Percentiles rank a stretch among this genome's conserved stretches.
These are phyloP conservation scores for Marmota monax DNA, from an alignment of 2,113 vertebrate species.

Conservation along the genomic window DNA sequence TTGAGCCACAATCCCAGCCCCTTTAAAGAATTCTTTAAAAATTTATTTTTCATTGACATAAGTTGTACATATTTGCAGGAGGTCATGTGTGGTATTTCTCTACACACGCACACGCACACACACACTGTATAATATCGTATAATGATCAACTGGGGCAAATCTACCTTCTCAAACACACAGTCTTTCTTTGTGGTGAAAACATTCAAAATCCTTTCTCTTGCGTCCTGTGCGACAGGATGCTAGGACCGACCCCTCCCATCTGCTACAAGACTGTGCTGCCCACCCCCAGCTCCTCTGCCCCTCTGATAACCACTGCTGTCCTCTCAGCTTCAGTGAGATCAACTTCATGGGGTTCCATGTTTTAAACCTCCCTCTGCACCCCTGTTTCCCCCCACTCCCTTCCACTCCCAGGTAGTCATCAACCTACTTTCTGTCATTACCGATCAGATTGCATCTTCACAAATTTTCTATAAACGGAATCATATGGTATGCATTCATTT, in stretches of 20 bases:
- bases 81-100: background rate
- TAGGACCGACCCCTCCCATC: background rate
- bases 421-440: background rate
- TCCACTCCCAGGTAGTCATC: too few species aligned
- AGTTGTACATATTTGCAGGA: background rate
- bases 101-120: too few species aligned
- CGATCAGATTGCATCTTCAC: background rate
- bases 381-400: background rate
- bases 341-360: background rate
- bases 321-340: background rate
- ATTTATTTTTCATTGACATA: background rate
- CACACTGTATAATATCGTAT: background rate
- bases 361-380: background rate
- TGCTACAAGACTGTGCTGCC: fast-evolving
- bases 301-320: background rate
- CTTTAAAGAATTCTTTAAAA: background rate
- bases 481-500: background rate
- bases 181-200: background rate
- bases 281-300: background rate
- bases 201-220: background rate
- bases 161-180: background rate
- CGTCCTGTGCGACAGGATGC: too few species aligned
- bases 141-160: background rate
- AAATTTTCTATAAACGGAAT: background rate
- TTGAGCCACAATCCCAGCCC: too few species aligned